These are phyloP conservation scores for Incurvaria masculella DNA, from an alignment of 2,888 invertebrate species.

Conservation along the genomic window DNA sequence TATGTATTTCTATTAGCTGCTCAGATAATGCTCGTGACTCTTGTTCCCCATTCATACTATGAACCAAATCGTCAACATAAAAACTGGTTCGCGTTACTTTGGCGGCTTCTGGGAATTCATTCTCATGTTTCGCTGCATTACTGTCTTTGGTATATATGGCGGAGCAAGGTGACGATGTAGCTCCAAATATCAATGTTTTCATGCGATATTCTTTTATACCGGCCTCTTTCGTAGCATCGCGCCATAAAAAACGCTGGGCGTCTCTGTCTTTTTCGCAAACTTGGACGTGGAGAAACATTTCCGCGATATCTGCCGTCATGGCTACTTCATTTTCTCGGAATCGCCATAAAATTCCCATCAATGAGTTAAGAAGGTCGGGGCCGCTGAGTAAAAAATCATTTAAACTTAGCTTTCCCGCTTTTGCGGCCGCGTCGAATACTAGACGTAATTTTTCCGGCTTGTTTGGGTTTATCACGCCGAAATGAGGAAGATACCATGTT, in stretches of 20 bases:
- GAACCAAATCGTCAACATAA: conserved; percentile 12
- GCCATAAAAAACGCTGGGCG: not conserved
- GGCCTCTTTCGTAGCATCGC: not conserved
- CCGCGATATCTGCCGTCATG: not conserved
- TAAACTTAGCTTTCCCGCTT: not conserved
- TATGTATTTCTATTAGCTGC: not conserved
- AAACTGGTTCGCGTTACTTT: too few species aligned
- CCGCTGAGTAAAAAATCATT: not conserved
- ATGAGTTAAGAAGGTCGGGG: not conserved
- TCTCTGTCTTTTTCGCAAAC: not conserved
- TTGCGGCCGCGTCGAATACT: not conserved
- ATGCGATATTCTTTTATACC: conserved; percentile 9
- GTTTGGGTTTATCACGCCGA: not conserved
- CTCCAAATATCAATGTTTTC: conserved; percentile 14
- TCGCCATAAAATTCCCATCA: not conserved
- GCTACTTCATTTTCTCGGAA: not conserved
- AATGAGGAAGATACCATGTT: not conserved
- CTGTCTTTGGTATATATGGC: conserved; percentile 11
- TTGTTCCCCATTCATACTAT: conserved; percentile 5
- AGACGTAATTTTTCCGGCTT: not conserved
- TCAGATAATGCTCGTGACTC: not conserved
- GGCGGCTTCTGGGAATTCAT: conserved; percentile 4
- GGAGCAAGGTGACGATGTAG: conserved; percentile 12
- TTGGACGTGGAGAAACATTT: not conserved
- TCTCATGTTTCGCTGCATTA: too few species aligned